These are phyloP conservation scores for Cygnus olor DNA, from an alignment of 2,797 vertebrate genomes.

Conservation along the genomic window DNA sequence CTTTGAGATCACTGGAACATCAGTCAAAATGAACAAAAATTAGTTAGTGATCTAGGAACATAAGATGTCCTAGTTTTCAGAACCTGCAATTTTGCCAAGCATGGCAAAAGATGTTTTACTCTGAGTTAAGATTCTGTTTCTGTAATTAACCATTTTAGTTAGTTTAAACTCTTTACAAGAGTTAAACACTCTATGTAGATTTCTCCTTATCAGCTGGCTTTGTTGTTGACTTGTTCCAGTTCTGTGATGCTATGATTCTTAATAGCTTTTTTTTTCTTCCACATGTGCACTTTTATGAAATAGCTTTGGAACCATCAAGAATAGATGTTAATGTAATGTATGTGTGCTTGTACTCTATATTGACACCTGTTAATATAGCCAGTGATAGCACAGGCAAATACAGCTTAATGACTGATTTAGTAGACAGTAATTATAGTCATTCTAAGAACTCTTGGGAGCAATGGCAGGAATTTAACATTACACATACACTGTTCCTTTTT, in stretches of 20 bases:
- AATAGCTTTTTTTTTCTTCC: neutral
- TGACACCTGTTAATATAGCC: neutral
- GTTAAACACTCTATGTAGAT: neutral
- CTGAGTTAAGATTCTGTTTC: neutral
- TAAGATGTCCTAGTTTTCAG: neutral
- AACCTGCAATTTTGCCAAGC: neutral
- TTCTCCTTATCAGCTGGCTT: neutral
- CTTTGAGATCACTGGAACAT: neutral
- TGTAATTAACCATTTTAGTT: neutral
- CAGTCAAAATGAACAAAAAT: neutral
- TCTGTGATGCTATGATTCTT: fast-evolving
- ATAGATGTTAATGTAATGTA: neutral
- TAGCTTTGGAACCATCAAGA: neutral
- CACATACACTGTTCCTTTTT: neutral
- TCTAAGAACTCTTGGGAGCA: neutral
- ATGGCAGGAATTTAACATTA: neutral
- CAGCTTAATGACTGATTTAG: neutral
- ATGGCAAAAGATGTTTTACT: neutral
- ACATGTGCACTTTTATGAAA: neutral
- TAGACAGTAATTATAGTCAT: neutral
- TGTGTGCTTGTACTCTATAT: neutral
- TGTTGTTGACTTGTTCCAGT: neutral
- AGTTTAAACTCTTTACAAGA: neutral
- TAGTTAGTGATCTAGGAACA: neutral
- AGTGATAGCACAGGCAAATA: neutral